Evolutionary conservation across 1,140 invertebrate species (phyloP).

Genomic region (Drosophila chauvacae): DNA sequence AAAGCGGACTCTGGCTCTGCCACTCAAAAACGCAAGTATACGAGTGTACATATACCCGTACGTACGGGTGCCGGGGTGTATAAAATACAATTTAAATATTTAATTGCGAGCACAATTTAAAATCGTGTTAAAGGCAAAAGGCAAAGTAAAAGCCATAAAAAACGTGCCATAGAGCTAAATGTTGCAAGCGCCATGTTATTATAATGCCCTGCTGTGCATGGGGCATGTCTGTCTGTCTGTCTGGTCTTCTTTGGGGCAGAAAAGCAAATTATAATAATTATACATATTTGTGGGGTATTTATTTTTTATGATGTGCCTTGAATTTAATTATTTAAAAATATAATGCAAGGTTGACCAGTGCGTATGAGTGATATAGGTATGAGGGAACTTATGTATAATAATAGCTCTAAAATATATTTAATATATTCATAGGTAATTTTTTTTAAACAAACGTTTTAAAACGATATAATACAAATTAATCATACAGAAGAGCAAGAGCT

Average conservation of each 20-base stretch:
- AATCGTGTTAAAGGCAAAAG: slow-evolving; percentile 51
- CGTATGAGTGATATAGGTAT: background rate
- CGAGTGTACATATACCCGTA: background rate
- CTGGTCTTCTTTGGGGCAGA: background rate
- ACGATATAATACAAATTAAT: too few relatives aligned
- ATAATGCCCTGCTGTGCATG: slow-evolving; percentile 17
- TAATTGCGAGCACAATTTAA: slow-evolving; percentile 68
- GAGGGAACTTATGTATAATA: background rate
- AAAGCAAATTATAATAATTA: background rate
- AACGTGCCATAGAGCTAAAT: slow-evolving; percentile 38
- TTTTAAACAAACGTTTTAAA: background rate
- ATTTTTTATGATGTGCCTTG: background rate
- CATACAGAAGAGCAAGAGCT: background rate
- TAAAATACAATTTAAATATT: slow-evolving; percentile 77
- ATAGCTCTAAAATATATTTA: background rate
- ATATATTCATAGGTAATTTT: background rate
- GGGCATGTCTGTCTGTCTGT: background rate
- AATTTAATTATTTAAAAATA: background rate
- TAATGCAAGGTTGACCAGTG: background rate
- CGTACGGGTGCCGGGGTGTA: slow-evolving; percentile 3
- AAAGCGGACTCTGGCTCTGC: slow-evolving; percentile 34
- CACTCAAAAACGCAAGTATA: slow-evolving; percentile 8
- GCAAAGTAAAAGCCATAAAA: slow-evolving; percentile 56
- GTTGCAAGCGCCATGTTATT: slow-evolving; percentile 35
- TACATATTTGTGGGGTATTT: background rate